phyloP scores from a whole-genome alignment of 1,140 invertebrate species.

The Trypoxylus dichotomus region DNA sequence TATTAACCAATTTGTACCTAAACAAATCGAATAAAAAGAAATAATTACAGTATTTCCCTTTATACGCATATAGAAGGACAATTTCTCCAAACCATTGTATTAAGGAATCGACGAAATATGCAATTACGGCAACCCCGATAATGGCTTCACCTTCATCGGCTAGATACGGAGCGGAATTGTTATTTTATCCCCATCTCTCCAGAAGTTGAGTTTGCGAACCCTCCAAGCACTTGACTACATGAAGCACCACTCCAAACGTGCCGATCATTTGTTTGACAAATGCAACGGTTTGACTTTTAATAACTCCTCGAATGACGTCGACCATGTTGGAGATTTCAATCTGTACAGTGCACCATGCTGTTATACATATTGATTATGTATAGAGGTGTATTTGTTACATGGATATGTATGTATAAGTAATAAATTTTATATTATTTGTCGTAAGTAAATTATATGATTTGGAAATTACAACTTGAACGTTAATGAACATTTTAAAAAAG shows the following conservation, averaged over 20 bases:
- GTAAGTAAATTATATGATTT: too few species aligned
- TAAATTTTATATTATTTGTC: too few species aligned
- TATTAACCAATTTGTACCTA: too few species aligned
- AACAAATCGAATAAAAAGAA: too few species aligned
- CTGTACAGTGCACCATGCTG: neutral
- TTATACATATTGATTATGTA: neutral
- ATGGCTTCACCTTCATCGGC: neutral
- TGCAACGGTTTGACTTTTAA: conserved; percentile 42
- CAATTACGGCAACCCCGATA: neutral
- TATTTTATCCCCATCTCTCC: conserved; percentile 37
- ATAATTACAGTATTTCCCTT: too few species aligned
- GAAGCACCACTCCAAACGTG: conserved; percentile 44
- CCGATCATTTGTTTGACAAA: conserved; percentile 47
- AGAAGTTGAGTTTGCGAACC: conserved; percentile 38
- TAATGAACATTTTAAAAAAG: too few species aligned
- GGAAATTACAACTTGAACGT: too few species aligned
- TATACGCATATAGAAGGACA: too few species aligned
- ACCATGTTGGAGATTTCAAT: conserved; percentile 27
- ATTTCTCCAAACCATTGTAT: too few species aligned
- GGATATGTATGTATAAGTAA: too few species aligned
- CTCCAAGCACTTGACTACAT: conserved; percentile 44
- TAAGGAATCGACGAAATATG: neutral
- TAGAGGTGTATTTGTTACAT: too few species aligned
- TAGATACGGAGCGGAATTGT: conserved; percentile 28
- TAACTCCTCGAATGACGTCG: conserved; percentile 29